A percentile compares a stretch with the other conserved stretches of the same genome.
Conservation (phyloP, 2,113 vertebrate genomes). For the Danio rerio region GRCz12tu NC_133178.1:54203001-54203500, state of each 20-base stretch:
- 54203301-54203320: constrained; percentile 57
- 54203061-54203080: too few species aligned
- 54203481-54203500: constrained; percentile 15
- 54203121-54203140: too few species aligned
- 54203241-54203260: constrained; percentile 45
- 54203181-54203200: too few species aligned
- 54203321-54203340: constrained; percentile 45
- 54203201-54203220: too few species aligned
- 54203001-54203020: too few species aligned
- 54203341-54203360: constrained; percentile 38
- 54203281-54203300: constrained; percentile 57
- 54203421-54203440: background rate
- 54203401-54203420: background rate
- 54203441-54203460: constrained; percentile 1
- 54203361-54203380: background rate
- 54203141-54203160: too few species aligned
- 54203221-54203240: constrained; percentile 15
- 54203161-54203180: background rate
- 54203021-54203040: too few species aligned
- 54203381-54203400: too few species aligned
- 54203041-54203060: too few species aligned
- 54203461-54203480: constrained; percentile 20
- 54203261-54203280: constrained; percentile 58
- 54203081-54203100: too few species aligned
- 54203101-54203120: too few species aligned